Percentiles rank a stretch among this genome's conserved stretches.
Evolutionary conservation across 2,797 vertebrate genomes (phyloP).

Genomic region (Thamnophis elegans): DNA sequence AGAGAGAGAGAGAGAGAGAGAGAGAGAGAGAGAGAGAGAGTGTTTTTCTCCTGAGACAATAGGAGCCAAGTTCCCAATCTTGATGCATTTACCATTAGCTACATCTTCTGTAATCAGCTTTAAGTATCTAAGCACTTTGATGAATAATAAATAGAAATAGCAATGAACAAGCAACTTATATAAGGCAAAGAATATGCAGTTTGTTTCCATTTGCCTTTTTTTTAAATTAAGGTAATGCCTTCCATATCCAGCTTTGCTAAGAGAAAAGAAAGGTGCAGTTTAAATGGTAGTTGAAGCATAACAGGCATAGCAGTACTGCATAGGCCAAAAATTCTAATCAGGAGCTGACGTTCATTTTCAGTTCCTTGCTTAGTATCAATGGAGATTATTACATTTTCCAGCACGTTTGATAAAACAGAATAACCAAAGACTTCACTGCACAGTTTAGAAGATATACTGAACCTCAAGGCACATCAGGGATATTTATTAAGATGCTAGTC

Average conservation of each 20-base stretch:
- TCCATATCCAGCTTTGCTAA: conserved; percentile 10
- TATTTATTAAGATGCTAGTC: background rate
- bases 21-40: background rate
- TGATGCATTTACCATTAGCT: conserved; percentile 47
- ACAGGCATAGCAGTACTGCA: background rate
- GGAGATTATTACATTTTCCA: background rate
- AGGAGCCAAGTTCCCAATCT: conserved; percentile 6
- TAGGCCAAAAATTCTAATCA: background rate
- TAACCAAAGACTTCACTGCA: background rate
- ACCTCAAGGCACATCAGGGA: background rate
- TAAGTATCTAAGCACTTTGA: conserved; percentile 61
- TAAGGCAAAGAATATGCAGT: conserved; percentile 31
- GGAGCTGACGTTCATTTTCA: background rate
- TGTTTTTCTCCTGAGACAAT: background rate
- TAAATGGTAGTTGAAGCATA: background rate
- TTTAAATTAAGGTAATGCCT: conserved; percentile 21
- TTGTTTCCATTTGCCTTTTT: conserved; percentile 38
- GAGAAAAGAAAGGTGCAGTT: background rate
- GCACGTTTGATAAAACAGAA: background rate
- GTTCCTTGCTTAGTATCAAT: background rate
- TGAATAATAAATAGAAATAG: conserved; percentile 64
- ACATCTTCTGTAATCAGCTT: conserved; percentile 55
- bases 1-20: background rate
- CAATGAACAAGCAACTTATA: conserved; percentile 59
- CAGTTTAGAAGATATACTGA: background rate